Conservation (phyloP, 2,888 invertebrate genomes). For the Plagiodera versicolora region DNA sequence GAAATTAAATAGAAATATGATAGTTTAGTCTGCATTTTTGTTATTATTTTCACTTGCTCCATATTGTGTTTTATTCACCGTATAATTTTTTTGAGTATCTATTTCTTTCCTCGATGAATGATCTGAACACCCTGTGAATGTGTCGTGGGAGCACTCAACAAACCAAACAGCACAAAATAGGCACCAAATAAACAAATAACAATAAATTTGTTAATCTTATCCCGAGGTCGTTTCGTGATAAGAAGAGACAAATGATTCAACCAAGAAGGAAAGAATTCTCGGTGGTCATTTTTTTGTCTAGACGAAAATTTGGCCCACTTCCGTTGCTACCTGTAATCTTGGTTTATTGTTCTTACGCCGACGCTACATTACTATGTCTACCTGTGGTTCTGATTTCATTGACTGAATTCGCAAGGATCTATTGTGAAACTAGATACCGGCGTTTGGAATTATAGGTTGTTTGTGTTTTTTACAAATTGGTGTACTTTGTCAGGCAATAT, state of each 20-base stretch:
- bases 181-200: slow-evolving; percentile 22
- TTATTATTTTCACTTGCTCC: no score
- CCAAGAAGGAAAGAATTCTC: slow-evolving; percentile 13
- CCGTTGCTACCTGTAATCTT: slow-evolving; percentile 40
- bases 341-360: slow-evolving; percentile 22
- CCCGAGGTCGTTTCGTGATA: slow-evolving; percentile 11
- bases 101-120: no score
- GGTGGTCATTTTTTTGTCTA: slow-evolving; percentile 38
- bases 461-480: slow-evolving; percentile 19
- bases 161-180: slow-evolving; percentile 17
- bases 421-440: slow-evolving; percentile 13
- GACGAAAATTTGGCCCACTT: slow-evolving; percentile 33
- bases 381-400: slow-evolving; percentile 15
- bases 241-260: slow-evolving; percentile 19
- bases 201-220: slow-evolving; percentile 30
- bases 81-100: no score
- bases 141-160: not conserved
- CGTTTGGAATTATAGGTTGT: slow-evolving; percentile 19
- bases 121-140: no score
- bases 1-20: no score
- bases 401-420: slow-evolving; percentile 17
- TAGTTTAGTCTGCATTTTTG: no score
- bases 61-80: no score
- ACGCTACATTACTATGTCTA: slow-evolving; percentile 16
- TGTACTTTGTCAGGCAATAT: slow-evolving; percentile 8